Evolutionary conservation across 1,140 invertebrate genomes (phyloP).

Genomic region (Tetraneura akinire): DNA sequence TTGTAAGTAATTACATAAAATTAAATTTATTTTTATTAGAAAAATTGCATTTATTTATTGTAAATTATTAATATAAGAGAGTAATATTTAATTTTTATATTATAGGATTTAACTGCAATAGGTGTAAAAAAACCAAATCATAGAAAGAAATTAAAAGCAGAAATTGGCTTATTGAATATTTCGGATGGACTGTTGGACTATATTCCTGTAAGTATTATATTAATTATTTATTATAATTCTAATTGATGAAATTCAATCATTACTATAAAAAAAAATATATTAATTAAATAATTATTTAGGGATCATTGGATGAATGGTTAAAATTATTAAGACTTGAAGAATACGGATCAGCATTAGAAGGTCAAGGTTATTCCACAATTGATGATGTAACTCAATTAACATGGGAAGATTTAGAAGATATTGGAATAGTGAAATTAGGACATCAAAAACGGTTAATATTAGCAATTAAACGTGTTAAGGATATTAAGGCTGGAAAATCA

Average conservation of each 20-base stretch:
- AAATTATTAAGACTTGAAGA: slow-evolving; percentile 86
- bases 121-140: slow-evolving; percentile 97
- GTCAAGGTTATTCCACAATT: slow-evolving; percentile 91
- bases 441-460: slow-evolving; percentile 98
- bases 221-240: not conserved
- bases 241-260: not conserved
- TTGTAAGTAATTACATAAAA: too few relatives aligned
- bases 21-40: too few relatives aligned
- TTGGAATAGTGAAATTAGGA: slow-evolving; percentile 91
- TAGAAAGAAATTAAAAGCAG: slow-evolving; percentile 91
- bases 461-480: slow-evolving; percentile 95
- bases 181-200: slow-evolving; percentile 90
- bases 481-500: slow-evolving; percentile 84
- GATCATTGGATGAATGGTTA: slow-evolving; percentile 91
- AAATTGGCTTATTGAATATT: slow-evolving; percentile 93
- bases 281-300: slow-evolving; percentile 62
- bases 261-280: not conserved
- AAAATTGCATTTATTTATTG: too few relatives aligned
- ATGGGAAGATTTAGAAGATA: slow-evolving; percentile 99
- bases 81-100: too few relatives aligned
- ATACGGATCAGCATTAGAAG: slow-evolving; percentile 82
- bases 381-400: slow-evolving; percentile 90
- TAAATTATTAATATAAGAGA: too few relatives aligned
- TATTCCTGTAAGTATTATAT: slow-evolving; percentile 73
- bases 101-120: slow-evolving; percentile 71